Conservation (phyloP, 1,140 invertebrate genomes). For the Mercenaria mercenaria region DNA sequence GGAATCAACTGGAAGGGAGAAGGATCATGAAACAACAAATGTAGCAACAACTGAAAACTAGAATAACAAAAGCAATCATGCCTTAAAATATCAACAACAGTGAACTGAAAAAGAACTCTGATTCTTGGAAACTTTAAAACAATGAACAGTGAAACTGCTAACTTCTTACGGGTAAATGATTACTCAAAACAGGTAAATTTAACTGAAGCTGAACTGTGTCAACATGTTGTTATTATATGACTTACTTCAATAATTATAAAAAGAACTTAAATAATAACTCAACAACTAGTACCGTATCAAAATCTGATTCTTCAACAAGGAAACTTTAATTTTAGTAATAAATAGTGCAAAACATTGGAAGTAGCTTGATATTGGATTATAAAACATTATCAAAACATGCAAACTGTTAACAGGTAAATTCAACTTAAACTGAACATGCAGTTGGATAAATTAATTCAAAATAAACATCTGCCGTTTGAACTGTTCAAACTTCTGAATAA, state of each 20-base stretch:
- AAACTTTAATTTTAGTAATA: too few relatives aligned
- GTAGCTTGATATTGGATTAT: too few relatives aligned
- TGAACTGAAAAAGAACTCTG: too few relatives aligned
- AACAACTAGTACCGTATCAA: too few relatives aligned
- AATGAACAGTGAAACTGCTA: neutral
- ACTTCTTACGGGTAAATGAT: too few relatives aligned
- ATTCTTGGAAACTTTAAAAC: neutral
- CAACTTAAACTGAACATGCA: slow-evolving; percentile 2
- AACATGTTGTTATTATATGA: too few relatives aligned
- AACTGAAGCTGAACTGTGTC: too few relatives aligned
- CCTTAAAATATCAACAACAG: neutral
- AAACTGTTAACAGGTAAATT: neutral
- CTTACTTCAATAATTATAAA: too few relatives aligned
- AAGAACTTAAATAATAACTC: too few relatives aligned
- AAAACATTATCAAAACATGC: neutral
- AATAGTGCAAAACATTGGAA: too few relatives aligned
- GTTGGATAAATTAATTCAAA: neutral
- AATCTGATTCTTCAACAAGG: too few relatives aligned
- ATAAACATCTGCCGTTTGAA: slow-evolving; percentile 36
- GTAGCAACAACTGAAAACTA: neutral
- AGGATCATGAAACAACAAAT: neutral
- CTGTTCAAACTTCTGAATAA: slow-evolving; percentile 18
- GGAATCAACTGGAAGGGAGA: neutral
- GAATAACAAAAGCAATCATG: neutral
- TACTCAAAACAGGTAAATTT: too few relatives aligned